Base-by-base conservation (phyloP, 2,888 invertebrate species). In the Andrena flavipes region DNA sequence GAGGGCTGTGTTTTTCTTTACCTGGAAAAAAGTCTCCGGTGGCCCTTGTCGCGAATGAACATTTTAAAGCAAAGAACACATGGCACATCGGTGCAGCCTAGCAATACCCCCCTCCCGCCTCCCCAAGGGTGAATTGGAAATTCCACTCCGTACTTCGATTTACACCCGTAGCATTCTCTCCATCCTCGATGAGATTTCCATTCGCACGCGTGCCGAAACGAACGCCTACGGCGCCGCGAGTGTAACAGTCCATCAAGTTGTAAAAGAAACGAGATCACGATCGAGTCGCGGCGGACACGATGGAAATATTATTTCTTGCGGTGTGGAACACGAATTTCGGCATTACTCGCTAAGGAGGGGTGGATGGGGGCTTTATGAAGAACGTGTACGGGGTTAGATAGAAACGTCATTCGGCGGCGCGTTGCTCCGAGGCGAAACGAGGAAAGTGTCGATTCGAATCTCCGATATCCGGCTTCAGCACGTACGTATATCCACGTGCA, bases 361-460 rank as follows among this genome's bases (percentile, higher is more conserved):
- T 20, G 33, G 51, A 5, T 20, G 23, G 20, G 2, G 65, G 48
- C 0, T n/a, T 59, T 63, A 59, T 48, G 72, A 76, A 23, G 64
- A 68, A 75, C 63, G 54, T 65, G 68, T 35, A 49, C 62, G 54
- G 54, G 63, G 72, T 42, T 26, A 51, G 84, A 78, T 83, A 67
- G 82, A 84, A 85, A 80, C 72, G 82, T 82, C 85, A 86, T 65
- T 74, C 64, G 63, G 26, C 26, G 71, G 30, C 56, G 62, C 60
- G 75, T 75, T 64, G 74, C 69, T 67, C 56, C 56, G 60, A 59
- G 64, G 60, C 35, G 74, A 76, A 78, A 84, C 71, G 73, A 76
- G 75, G 56, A 65, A 72, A 76, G 71, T 80, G 80, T 80, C 82
- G 80, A 85, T 80, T 77, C 83, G 75, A 72, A 83, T 84, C 83